Evolutionary conservation across 2,888 invertebrate genomes (phyloP).

Genomic region (Cheilosia urbana): DNA sequence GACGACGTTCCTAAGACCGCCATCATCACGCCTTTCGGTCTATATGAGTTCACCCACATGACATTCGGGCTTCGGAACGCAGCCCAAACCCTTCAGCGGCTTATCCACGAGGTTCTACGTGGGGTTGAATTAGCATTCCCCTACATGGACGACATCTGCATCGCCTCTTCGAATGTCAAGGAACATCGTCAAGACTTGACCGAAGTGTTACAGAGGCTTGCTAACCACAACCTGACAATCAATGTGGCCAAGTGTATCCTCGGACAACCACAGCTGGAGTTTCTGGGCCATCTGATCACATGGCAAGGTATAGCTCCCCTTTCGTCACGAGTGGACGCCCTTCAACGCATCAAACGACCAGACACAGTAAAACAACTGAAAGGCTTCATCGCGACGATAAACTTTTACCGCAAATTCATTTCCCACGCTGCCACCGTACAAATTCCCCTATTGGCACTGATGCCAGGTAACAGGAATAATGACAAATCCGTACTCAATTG

Average conservation of each 20-base stretch:
- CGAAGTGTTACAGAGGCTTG: too few species aligned
- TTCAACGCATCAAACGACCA: constrained; percentile 16
- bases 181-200: too few species aligned
- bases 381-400: constrained; percentile 36
- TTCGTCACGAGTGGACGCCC: constrained; percentile 19
- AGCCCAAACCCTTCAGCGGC: too few species aligned
- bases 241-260: constrained; percentile 57
- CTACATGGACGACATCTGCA: too few species aligned
- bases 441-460: constrained; percentile 21
- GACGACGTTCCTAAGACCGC: too few species aligned
- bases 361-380: constrained; percentile 30
- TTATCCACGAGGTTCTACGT: too few species aligned
- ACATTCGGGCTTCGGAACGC: too few species aligned
- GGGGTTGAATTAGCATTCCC: too few species aligned
- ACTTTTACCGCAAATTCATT: constrained; percentile 38
- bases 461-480: constrained; percentile 18
- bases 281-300: constrained; percentile 29
- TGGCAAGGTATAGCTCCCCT: constrained; percentile 10
- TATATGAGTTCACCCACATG: too few species aligned
- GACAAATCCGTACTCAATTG: constrained; percentile 25
- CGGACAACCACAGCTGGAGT: too few species aligned
- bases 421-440: constrained; percentile 23
- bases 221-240: constrained; percentile 20
- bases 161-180: too few species aligned
- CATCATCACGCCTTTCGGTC: too few species aligned